Base-by-base conservation (phyloP, 1,140 invertebrate species). In the Apis florea region DNA sequence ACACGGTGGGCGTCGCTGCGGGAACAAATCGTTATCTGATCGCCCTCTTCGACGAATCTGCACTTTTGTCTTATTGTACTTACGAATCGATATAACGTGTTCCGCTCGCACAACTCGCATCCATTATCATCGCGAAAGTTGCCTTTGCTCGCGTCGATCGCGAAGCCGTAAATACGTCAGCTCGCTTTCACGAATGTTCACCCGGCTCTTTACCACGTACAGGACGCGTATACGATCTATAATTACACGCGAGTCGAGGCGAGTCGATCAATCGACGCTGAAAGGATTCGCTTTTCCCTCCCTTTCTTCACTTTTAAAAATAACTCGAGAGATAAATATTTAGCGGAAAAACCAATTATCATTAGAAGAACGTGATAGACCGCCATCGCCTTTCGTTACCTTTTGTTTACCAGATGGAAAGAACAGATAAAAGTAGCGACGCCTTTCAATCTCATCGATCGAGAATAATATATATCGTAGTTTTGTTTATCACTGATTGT, bases 21-120 rank as follows among this genome's bases (percentile, higher is more conserved):
- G 1, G 21, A 73, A 79, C 31, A 51, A 66, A 80, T 74, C 61
- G 78, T 74, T 80, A 80, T 83, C 56, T 15, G 58, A 83, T 71
- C 59, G 71, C 49, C 67, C 74, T 54, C 21, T 67, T 56, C 51
- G 31, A 75, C 74, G 59, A 72, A 83, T 79, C 79, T 53, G 47
- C 40, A 74, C 59, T 81, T 80, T 74, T 80, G 78, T 80, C 70
- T 74, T 66, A 64, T 74, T 53, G 61, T 74, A 21, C 70, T 66
- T 74, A 66, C 11, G 61, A 80, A 80, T 80, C 78, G 61, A 80
- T 73, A 80, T 40, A 13, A 2, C n/a, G 70, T 63, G 51, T 66
- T 58, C 63, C 58, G 67, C 74, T 80, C 79, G 74, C n/a, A 47
- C 13, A 4, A 19, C 40, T 21, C 40, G 11, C 56, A 15, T 24